A percentile compares a stretch with the other conserved stretches of the same genome.
These are phyloP conservation scores for Dicycla oo DNA, from an alignment of 2,888 invertebrate genomes.

Conservation along the genomic window DNA sequence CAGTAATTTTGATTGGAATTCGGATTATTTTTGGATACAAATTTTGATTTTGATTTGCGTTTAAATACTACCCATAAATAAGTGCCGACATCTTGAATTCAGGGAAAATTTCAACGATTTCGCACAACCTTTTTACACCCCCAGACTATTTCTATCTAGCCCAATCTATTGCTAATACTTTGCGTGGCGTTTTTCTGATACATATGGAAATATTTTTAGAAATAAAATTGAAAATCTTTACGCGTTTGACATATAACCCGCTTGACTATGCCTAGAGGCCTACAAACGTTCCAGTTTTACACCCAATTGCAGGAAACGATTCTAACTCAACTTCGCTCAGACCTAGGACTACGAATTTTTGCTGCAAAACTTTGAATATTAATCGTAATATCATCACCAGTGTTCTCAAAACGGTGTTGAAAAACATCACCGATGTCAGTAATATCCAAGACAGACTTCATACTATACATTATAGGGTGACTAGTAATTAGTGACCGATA, in stretches of 20 bases:
- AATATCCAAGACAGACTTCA: too few species aligned
- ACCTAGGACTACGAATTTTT: neutral
- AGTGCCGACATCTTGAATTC: neutral
- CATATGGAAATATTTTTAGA: neutral
- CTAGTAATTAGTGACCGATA: too few species aligned
- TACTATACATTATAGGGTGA: too few species aligned
- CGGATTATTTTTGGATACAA: too few species aligned
- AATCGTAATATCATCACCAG: neutral
- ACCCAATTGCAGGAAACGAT: neutral
- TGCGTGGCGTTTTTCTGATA: neutral
- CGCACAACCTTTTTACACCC: neutral
- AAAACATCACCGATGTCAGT: too few species aligned
- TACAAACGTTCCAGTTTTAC: constrained; percentile 28
- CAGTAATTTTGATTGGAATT: too few species aligned
- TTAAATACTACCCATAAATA: too few species aligned
- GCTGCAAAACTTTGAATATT: neutral
- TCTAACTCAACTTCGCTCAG: neutral
- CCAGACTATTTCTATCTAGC: too few species aligned
- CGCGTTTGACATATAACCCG: constrained; percentile 51
- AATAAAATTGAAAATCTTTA: neutral
- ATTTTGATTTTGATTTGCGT: too few species aligned
- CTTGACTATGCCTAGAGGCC: constrained; percentile 35
- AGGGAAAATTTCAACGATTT: neutral
- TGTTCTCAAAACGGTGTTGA: neutral
- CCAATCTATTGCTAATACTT: neutral